Conservation (phyloP, 2,113 vertebrate species). For the Leiothrix lutea region DNA sequence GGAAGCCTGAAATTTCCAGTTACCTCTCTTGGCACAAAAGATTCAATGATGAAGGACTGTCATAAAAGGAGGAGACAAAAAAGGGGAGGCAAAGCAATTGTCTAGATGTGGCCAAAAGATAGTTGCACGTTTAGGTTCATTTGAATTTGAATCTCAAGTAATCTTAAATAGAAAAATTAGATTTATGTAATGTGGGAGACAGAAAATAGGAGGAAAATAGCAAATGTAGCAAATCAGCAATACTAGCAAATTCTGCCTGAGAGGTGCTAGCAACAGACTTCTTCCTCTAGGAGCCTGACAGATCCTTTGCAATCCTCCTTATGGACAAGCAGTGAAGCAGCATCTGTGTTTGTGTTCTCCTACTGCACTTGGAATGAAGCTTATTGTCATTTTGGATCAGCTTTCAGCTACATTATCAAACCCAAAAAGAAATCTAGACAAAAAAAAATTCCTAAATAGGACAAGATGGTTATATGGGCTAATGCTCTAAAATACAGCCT, state of each 20-base stretch:
- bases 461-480: neutral
- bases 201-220: neutral
- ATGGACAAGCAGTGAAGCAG: neutral
- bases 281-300: neutral
- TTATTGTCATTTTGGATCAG: conserved; percentile 8
- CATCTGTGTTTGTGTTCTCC: neutral
- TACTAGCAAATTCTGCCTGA: neutral
- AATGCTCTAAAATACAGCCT: neutral
- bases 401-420: neutral
- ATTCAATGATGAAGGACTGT: neutral
- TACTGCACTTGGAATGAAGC: neutral
- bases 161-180: neutral
- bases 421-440: conserved; percentile 34
- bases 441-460: conserved; percentile 68
- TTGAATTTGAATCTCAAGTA: neutral
- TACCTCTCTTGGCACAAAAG: neutral
- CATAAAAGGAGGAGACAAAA: neutral
- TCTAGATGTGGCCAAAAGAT: neutral
- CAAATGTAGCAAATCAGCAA: neutral
- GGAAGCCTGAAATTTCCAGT: neutral
- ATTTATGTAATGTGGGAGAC: neutral
- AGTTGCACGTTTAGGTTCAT: neutral
- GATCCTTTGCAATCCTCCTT: neutral
- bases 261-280: neutral
- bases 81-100: neutral